Evolutionary conservation across 2,113 vertebrate species (phyloP).

Genomic region (Sarotherodon lohbergeri): DNA sequence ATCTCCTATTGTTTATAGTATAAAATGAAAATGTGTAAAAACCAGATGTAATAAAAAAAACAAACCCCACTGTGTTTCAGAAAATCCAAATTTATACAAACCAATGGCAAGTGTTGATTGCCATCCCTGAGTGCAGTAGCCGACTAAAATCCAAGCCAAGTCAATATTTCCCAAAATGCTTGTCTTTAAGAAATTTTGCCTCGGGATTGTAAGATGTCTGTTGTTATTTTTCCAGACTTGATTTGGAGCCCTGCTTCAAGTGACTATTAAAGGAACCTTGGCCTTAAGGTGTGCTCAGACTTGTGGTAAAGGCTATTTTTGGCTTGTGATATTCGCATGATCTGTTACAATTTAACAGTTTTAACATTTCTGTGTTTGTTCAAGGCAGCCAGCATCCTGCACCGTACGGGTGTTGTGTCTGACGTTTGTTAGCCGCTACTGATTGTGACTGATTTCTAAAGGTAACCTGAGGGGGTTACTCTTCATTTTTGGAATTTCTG

Average conservation of each 20-base stretch:
- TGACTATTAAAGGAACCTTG: background rate
- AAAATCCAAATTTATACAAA: background rate
- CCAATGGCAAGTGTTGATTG: background rate
- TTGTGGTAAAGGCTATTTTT: background rate
- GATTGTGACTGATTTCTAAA: background rate
- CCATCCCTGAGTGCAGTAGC: background rate
- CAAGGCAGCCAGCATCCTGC: background rate
- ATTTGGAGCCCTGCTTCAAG: background rate
- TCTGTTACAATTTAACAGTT: background rate
- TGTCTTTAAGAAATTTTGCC: background rate
- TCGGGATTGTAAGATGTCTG: background rate
- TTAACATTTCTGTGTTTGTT: background rate
- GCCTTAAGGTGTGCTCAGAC: background rate
- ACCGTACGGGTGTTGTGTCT: background rate
- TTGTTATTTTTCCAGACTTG: background rate
- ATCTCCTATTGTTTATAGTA: background rate
- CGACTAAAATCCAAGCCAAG: background rate
- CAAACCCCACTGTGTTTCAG: background rate
- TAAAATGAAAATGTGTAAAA: background rate
- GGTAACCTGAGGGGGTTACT: background rate
- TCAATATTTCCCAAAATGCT: background rate
- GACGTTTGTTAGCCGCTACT: background rate
- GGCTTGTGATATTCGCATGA: rapidly evolving
- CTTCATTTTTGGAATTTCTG: background rate
- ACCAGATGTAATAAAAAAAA: rapidly evolving